These are phyloP conservation scores for Athalia cordata DNA, from an alignment of 2,888 invertebrate genomes.

Conservation along the genomic window DNA sequence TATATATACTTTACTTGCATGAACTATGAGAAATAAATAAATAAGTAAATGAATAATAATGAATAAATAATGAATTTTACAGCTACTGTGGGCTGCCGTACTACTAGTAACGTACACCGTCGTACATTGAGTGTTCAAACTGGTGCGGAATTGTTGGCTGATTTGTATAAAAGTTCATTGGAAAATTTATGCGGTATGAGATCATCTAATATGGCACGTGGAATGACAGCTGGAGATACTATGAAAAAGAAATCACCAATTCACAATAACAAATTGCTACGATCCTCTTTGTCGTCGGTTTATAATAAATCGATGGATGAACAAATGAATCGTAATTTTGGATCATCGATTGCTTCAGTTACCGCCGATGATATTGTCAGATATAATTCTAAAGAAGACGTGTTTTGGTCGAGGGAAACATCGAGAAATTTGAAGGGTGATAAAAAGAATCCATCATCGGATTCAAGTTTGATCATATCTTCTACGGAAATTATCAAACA, in stretches of 20 bases:
- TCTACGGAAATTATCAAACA: too few relatives aligned
- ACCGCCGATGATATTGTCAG: neutral
- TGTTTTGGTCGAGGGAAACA: conserved; percentile 4
- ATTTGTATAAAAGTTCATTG: conserved; percentile 41
- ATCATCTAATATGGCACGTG: neutral
- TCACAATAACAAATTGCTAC: too few relatives aligned
- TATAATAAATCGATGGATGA: conserved; percentile 13
- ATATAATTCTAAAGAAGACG: conserved; percentile 25
- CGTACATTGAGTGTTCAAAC: conserved; percentile 61
- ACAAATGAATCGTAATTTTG: too few relatives aligned
- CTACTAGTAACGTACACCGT: conserved; percentile 49
- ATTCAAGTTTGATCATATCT: neutral
- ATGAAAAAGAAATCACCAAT: too few relatives aligned
- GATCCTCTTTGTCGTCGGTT: neutral
- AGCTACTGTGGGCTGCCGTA: conserved; percentile 28
- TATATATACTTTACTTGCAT: too few relatives aligned
- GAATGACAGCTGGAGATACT: too few relatives aligned
- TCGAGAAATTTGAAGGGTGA: neutral
- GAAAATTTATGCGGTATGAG: neutral
- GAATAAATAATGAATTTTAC: conserved; percentile 18
- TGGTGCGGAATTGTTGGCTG: conserved; percentile 55
- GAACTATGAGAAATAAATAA: too few relatives aligned
- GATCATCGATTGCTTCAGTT: too few relatives aligned
- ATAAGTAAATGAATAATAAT: too few relatives aligned
- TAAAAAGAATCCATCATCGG: neutral